Percentiles rank a stretch among this genome's conserved stretches.
These are phyloP conservation scores for Sialis fuliginosa DNA, from an alignment of 2,888 invertebrate species.

Conservation along the genomic window DNA sequence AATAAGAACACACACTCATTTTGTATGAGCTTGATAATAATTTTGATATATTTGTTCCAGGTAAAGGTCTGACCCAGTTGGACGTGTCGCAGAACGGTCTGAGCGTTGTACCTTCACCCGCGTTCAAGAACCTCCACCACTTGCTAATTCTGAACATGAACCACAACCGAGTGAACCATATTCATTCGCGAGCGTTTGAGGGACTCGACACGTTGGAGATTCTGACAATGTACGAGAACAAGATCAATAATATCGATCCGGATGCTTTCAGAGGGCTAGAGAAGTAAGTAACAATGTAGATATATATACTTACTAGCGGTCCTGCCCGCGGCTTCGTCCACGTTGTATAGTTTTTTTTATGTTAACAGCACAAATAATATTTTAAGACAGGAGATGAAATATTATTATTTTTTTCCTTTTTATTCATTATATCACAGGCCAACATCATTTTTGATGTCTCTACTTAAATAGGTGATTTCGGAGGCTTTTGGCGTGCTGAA, in stretches of 20 bases:
- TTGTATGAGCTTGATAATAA: background rate
- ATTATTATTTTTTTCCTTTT: background rate
- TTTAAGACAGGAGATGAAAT: background rate
- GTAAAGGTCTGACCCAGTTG: constrained; percentile 71
- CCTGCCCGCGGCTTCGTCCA: too few species aligned
- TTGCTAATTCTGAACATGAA: constrained; percentile 77
- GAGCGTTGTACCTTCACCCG: constrained; percentile 59
- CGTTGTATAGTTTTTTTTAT: too few species aligned
- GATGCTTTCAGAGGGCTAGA: constrained; percentile 76
- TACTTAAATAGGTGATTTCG: too few species aligned
- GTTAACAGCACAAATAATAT: too few species aligned
- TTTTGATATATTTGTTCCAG: constrained; percentile 25
- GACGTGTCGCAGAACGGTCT: constrained; percentile 78
- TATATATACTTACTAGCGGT: background rate
- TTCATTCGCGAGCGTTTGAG: constrained; percentile 68
- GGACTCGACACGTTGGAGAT: constrained; percentile 77
- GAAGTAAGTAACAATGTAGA: constrained; percentile 40
- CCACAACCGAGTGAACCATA: constrained; percentile 63
- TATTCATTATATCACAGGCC: too few species aligned
- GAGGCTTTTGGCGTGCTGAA: too few species aligned
- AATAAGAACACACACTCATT: background rate
- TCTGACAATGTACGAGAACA: constrained; percentile 73
- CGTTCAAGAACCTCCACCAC: constrained; percentile 63
- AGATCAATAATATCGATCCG: constrained; percentile 57
- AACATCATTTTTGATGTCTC: too few species aligned